A percentile compares a stretch with the other conserved stretches of the same genome.
Evolutionary conservation across 2,113 vertebrate genomes (phyloP).

Genomic region (Sphaerodactylus townsendi): DNA sequence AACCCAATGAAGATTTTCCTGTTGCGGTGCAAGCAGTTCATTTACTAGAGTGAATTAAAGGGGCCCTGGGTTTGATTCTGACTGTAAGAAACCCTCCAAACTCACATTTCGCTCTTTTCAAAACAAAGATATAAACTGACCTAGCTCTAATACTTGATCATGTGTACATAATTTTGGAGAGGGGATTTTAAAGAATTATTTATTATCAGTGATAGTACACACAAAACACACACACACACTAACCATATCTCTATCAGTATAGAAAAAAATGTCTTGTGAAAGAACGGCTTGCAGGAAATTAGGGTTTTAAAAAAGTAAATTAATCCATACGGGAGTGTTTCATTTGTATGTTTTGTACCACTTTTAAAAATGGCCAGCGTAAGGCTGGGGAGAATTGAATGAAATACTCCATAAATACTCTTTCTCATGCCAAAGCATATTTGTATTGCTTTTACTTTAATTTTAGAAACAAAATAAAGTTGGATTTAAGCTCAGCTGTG

Average conservation of each 20-base stretch:
- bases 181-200: slow-evolving; percentile 41
- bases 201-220: background rate
- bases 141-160: slow-evolving; percentile 42
- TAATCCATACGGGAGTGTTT: background rate
- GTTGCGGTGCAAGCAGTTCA: background rate
- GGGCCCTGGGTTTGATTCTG: background rate
- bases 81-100: background rate
- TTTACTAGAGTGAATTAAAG: background rate
- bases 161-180: slow-evolving; percentile 19
- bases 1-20: background rate
- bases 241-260: slow-evolving; percentile 22
- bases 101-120: slow-evolving; percentile 4
- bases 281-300: background rate
- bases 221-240: background rate
- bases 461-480: slow-evolving; percentile 61
- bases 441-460: slow-evolving; percentile 47
- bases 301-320: background rate
- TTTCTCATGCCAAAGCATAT: slow-evolving; percentile 61
- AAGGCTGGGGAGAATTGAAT: background rate
- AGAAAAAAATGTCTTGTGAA: background rate
- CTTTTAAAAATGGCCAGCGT: background rate
- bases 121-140: background rate
- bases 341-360: slow-evolving; percentile 5
- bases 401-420: background rate
- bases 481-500: slow-evolving; percentile 19